Percentiles rank a stretch among this genome's conserved stretches.
phyloP scores from a whole-genome alignment of 2,888 invertebrate species.

The Helobdella robusta region DNA sequence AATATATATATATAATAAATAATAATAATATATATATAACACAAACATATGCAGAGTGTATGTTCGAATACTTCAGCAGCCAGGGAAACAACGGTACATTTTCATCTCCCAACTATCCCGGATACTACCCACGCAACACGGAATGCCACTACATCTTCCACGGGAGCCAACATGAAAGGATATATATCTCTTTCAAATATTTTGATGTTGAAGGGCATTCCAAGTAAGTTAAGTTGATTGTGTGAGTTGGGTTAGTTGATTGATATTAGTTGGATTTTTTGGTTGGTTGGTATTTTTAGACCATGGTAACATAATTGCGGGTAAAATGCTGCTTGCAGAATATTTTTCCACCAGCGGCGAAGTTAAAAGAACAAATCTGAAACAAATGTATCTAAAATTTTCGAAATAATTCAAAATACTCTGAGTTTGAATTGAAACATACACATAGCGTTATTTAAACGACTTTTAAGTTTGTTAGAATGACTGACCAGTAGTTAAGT shows the following conservation, averaged over 20 bases:
- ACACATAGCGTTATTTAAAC: too few species aligned
- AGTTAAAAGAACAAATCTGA: too few species aligned
- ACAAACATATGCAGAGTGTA: conserved; percentile 52
- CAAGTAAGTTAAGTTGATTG: background rate
- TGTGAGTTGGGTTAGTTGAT: background rate
- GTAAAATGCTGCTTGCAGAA: too few species aligned
- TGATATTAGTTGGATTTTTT: background rate
- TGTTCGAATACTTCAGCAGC: conserved; percentile 55
- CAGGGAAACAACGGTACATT: conserved; percentile 59
- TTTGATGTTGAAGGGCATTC: conserved; percentile 78
- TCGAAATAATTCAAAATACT: too few species aligned
- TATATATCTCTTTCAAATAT: conserved; percentile 74
- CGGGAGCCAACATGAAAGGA: conserved; percentile 67
- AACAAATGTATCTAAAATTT: too few species aligned
- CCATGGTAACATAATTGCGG: background rate
- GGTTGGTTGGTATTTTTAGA: background rate
- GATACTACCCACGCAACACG: conserved; percentile 68
- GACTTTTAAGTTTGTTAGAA: too few species aligned
- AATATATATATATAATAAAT: background rate
- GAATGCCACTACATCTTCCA: conserved; percentile 82
- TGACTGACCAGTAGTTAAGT: too few species aligned
- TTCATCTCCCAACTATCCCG: conserved; percentile 74
- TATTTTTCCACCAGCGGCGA: too few species aligned
- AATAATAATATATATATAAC: background rate
- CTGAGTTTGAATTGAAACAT: too few species aligned